Base-by-base conservation (phyloP, 2,888 invertebrate species). In the Caenorhabditis sp. region DNA sequence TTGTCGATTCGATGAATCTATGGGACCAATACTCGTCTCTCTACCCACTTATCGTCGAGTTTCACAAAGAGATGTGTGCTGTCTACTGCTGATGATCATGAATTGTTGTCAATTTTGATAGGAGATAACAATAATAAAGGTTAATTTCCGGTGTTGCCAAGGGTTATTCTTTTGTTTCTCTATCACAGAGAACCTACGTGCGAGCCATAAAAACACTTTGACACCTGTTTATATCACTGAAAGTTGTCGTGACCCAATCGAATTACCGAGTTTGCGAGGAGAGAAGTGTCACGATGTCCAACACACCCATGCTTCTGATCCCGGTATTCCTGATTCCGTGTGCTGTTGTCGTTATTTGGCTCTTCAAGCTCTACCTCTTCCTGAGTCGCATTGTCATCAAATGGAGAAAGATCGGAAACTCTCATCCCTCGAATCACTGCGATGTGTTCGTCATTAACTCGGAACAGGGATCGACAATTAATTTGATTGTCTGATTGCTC, bases 1-100 rank as follows among this genome's bases (percentile, higher is more conserved):
- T 71, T 0, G 70, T 71, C 22, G 69, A 71, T 44, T 61, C 61
- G 13, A 71, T 71, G 70, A 44, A 71, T 40, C 61, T 71, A 15
- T 71, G 53, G 61, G 61, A 71, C 15, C 70, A 71, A 28, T 71
- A 71, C 26, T 40, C 61, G 0, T 50, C 61, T 20, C 53, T 71
- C 47, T 32, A 50, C 47, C 50, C 62, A 18, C 62, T 47, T 18
- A 53, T 71, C 35, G 61, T 61, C 2, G 70, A 71, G 24, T 22
- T 71, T 6, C 61, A 62, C 53, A 62, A 71, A 4, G 51, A 71
- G 40, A 53, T 55, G 11, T 71, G 61, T 51, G 37, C 5, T 13
- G 53, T 37, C 1, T 70, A 35, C 18, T 70, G 68, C 22, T 28
- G n/a, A 32, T 37, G n/a, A 40, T 40, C 5, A 47, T n/a, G 3